A percentile compares a stretch with the other conserved stretches of the same genome.
These are phyloP conservation scores for Nasua narica DNA, from an alignment of 2,797 vertebrate species.

Conservation along the genomic window DNA sequence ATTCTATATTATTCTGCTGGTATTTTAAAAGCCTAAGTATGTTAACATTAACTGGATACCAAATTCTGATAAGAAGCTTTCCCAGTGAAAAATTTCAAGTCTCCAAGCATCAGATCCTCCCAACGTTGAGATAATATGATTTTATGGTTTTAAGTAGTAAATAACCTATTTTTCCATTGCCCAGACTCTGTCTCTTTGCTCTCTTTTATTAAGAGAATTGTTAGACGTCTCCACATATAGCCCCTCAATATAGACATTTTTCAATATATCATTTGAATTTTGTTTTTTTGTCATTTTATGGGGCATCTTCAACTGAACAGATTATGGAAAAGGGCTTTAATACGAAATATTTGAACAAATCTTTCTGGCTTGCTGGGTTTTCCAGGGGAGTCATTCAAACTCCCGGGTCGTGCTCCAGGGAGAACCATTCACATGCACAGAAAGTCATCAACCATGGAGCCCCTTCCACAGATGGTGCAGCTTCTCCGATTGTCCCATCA, in stretches of 20 bases:
- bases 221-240: not conserved
- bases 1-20: not conserved
- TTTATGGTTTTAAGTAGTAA: constrained; percentile 21
- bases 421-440: not conserved
- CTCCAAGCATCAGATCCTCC: not conserved
- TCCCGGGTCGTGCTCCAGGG: not conserved
- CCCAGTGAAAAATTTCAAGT: not conserved
- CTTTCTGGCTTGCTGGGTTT: constrained; percentile 28
- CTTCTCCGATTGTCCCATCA: not conserved
- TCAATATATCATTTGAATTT: not conserved
- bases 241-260: not conserved
- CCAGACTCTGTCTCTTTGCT: not conserved
- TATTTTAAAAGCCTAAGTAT: not conserved
- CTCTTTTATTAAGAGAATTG: not conserved
- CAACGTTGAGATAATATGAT: not conserved
- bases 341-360: not conserved
- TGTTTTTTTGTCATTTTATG: not conserved
- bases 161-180: not conserved
- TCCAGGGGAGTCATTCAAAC: not conserved
- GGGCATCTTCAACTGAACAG: not conserved
- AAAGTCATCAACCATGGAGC: not conserved
- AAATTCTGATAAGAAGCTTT: not conserved
- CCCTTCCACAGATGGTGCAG: not conserved
- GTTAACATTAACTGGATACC: not conserved
- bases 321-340: constrained; percentile 12